Percentiles rank a stretch among this genome's conserved stretches.
Conservation (phyloP, 2,888 invertebrate species). For the Spodoptera picta region DNA sequence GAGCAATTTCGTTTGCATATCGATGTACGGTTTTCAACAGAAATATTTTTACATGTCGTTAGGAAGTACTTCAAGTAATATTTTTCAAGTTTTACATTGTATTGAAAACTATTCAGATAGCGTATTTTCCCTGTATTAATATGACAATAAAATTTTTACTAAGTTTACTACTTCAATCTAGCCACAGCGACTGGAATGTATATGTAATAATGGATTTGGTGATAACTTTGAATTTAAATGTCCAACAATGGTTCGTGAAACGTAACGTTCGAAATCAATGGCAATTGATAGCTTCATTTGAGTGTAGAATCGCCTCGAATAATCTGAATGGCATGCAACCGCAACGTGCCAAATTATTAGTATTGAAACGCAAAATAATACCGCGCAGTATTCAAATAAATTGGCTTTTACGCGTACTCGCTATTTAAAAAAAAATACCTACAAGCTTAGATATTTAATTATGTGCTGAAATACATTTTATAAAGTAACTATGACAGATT, state of each 20-base stretch:
- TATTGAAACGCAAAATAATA: constrained; percentile 48
- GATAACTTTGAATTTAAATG: constrained; percentile 15
- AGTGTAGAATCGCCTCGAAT: constrained; percentile 44
- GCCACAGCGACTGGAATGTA: no score
- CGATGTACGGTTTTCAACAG: no score
- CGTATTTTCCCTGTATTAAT: no score
- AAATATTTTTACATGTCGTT: no score
- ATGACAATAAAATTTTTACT: background rate
- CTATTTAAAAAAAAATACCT: background rate
- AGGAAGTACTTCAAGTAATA: no score
- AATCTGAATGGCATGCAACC: constrained; percentile 46
- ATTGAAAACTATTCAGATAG: no score
- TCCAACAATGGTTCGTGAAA: constrained; percentile 21
- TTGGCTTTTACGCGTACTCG: constrained; percentile 1
- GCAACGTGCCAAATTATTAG: constrained; percentile 48
- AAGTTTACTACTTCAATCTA: constrained; percentile 2
- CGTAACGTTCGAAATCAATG: constrained; percentile 36
- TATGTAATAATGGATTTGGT: background rate
- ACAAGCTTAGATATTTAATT: no score
- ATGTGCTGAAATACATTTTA: no score
- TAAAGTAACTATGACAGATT: no score
- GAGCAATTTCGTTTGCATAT: background rate
- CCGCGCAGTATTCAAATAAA: constrained; percentile 9
- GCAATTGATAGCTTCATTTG: constrained; percentile 56
- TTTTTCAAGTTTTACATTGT: no score